Base-by-base conservation (phyloP, 2,888 invertebrate genomes). In the Spicauda simplicius region DNA sequence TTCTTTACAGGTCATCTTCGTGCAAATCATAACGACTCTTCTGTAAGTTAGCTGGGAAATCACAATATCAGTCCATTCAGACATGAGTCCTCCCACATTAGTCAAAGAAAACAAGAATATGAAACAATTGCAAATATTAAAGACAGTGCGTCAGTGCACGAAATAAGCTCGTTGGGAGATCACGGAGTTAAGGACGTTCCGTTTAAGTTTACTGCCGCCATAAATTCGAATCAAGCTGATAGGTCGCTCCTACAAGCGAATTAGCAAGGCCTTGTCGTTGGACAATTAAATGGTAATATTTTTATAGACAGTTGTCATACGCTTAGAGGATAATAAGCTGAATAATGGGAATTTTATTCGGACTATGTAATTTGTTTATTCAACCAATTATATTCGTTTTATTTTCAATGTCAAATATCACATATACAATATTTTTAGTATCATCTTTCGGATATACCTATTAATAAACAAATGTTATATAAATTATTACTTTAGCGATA, bases 201-300 rank as follows among this genome's bases (percentile, higher is more conserved):
- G 82, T 74, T 83, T 81, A 69, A 76, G 71, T 77, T 76, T 72
- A 77, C 69, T 56, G 70, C 72, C 53, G 74, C 77, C 71, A 83
- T 85, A 84, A 86, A 85, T 85, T 76, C 73, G 70, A 82, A 82
- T 84, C 75, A 80, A 76, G 64, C 69, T 50, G 72, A 73, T 78
- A 74, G 72, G 75, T 74, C 73, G 57, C 20, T 50, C 20, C 60
- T 33, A 11, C 56, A 56, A 48, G 53, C 55, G 37, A 64, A 60
- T 68, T 41, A 56, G 55, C 58, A 30, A 64, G 59, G 60, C 56
- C 64, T 60, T 60, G 64, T 19, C 56, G 16, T 53, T 18, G 18
- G 18, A 56, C 59, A 61, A 52, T 59, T 69, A 64, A 53, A 64
- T 11, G 30, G 52, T 56, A 64, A 64, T 63, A 63, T 63, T 63